These are phyloP conservation scores for Eupeodes luniger DNA, from an alignment of 2,888 invertebrate genomes.

Conservation along the genomic window DNA sequence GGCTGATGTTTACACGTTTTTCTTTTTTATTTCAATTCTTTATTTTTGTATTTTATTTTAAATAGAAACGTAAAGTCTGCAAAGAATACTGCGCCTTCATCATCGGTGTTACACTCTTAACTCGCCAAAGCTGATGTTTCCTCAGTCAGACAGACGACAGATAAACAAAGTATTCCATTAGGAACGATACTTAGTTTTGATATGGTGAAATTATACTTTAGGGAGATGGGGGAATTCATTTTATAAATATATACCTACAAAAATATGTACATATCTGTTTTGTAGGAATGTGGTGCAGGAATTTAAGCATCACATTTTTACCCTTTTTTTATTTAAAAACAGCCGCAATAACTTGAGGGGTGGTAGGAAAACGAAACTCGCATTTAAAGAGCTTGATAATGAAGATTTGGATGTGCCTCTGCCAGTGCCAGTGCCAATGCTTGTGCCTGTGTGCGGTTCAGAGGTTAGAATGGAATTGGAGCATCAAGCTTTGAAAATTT, in stretches of 20 bases:
- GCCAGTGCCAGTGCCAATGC: too few species aligned
- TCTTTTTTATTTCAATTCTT: not conserved
- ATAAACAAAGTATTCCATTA: conserved; percentile 70
- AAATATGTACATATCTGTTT: not conserved
- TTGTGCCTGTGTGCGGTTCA: too few species aligned
- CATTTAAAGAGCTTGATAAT: not conserved
- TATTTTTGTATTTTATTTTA: not conserved
- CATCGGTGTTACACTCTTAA: conserved; percentile 7
- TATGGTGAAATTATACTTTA: conserved; percentile 20
- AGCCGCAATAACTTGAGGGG: not conserved
- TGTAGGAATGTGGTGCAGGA: conserved; percentile 21
- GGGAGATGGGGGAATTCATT: conserved; percentile 2
- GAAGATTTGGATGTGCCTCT: not conserved
- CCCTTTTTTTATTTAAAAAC: not conserved
- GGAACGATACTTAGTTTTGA: conserved; percentile 37
- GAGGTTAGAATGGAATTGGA: too few species aligned
- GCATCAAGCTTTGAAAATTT: too few species aligned
- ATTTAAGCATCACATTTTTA: conserved; percentile 25
- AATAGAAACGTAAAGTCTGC: conserved; percentile 40
- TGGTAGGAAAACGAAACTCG: not conserved
- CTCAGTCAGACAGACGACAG: conserved; percentile 64
- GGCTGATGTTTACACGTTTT: conserved; percentile 54
- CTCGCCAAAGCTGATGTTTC: not conserved
- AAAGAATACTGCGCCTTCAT: conserved; percentile 52
- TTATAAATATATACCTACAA: not conserved